phyloP scores from a whole-genome alignment of 2,113 vertebrate species.

The Salvelinus namaycush region DNA sequence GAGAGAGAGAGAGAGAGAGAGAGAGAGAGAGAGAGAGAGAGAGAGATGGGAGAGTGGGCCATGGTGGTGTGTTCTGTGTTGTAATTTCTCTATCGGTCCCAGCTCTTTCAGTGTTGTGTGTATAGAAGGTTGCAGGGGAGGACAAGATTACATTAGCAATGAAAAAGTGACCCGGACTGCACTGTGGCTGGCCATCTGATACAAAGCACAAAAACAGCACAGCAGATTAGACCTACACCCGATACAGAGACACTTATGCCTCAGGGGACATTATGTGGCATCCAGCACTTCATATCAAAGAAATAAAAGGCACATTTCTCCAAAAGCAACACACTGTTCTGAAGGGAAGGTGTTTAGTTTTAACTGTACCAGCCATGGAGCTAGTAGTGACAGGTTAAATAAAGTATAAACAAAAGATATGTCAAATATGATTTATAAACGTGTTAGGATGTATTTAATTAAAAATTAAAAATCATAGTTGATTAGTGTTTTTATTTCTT shows the following conservation, averaged over 20 bases:
- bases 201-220: slow-evolving; percentile 31
- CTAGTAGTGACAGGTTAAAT: not conserved
- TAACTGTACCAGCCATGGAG: not conserved
- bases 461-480: slow-evolving; percentile 22
- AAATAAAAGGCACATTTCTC: no score
- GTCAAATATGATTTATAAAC: slow-evolving; percentile 14
- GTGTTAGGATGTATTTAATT: slow-evolving; percentile 35
- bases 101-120: slow-evolving; percentile 39
- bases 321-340: not conserved
- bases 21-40: slow-evolving; percentile 21
- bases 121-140: slow-evolving; percentile 35
- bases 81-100: slow-evolving; percentile 39
- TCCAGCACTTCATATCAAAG: no score
- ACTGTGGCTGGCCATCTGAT: slow-evolving; percentile 55
- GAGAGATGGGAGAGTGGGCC: slow-evolving; percentile 26
- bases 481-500: slow-evolving; percentile 29
- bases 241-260: not conserved
- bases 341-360: not conserved
- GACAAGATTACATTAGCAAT: slow-evolving; percentile 51
- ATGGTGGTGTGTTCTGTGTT: slow-evolving; percentile 25
- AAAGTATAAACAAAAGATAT: not conserved
- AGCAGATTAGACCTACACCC: slow-evolving; percentile 30
- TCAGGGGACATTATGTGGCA: not conserved
- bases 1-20: slow-evolving; percentile 35
- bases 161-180: slow-evolving; percentile 53